Conservation (phyloP, 2,113 vertebrate genomes). For the Labrus mixtus region DNA sequence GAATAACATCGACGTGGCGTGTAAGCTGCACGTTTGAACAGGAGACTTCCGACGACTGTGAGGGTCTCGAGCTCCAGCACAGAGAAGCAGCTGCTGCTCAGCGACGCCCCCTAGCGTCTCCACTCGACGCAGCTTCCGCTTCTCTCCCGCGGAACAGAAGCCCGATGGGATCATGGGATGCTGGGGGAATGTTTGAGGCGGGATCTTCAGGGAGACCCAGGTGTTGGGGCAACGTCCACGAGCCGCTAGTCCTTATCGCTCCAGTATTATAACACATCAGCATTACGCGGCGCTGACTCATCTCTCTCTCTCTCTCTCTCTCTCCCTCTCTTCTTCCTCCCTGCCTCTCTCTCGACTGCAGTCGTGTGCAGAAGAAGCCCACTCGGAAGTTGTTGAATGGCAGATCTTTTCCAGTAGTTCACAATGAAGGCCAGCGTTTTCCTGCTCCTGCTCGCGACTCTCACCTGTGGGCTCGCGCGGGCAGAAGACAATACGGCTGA, state of each 20-base stretch:
- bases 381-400: slow-evolving; percentile 53
- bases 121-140: slow-evolving; percentile 38
- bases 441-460: slow-evolving; percentile 66
- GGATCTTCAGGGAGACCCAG: slow-evolving; percentile 74
- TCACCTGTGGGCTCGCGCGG: slow-evolving; percentile 57
- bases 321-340: neutral
- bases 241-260: slow-evolving; percentile 73
- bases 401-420: slow-evolving; percentile 56
- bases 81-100: neutral
- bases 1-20: slow-evolving; percentile 42
- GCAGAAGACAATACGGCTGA: slow-evolving; percentile 59
- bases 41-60: neutral
- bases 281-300: slow-evolving; percentile 64
- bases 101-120: slow-evolving; percentile 52
- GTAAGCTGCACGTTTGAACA: neutral
- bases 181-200: slow-evolving; percentile 79
- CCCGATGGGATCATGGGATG: slow-evolving; percentile 80
- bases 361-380: slow-evolving; percentile 7
- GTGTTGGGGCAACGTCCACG: slow-evolving; percentile 76
- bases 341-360: neutral
- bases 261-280: slow-evolving; percentile 80
- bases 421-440: slow-evolving; percentile 70
- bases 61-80: neutral
- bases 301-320: neutral
- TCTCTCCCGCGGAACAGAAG: slow-evolving; percentile 34